Evolutionary conservation across 1,140 invertebrate species (phyloP), one percentile per base, ranked within the genome.

Genomic region (Parapsyche elsis): DNA sequence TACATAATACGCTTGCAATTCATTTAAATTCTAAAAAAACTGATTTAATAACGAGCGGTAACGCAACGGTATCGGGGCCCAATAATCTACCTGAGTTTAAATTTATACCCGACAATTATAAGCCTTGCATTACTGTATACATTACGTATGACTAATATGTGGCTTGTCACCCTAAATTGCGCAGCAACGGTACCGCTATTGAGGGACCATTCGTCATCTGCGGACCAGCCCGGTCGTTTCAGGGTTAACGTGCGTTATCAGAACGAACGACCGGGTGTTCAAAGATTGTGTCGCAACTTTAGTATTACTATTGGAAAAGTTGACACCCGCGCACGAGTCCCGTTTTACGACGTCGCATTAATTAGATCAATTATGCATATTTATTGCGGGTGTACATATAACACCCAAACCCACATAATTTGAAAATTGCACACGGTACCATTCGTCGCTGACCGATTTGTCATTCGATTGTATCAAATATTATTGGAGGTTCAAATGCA

Each of bases 351-450:
- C 75, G 16, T 44, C 19, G 12, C 76, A 59, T 78, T 81, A 81
- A 81, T 81, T 75, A 81, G 74, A 80, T 76, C 19, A 71, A 80
- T 71, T 76, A 71, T 80, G 12, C 30, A 71, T 71, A 80, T 75
- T 80, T 80, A 80, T 53, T 16, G 38, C 67, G 19, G 49, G 49
- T 53, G 21, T 59, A n/a, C n/a, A n/a, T n/a, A 4, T 67, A 7
- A 1, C 61, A 24, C 49, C 49, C 49, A 53, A 53, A 16, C 49
- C 49, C 49, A 53, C 49, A 53, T 38, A 4, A 38, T 53, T 53
- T 5, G 1, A 53, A 14, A 5, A 53, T 12, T 53, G 49, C 49
- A 53, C n/a, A n/a, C 45, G 45, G 12, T 7, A 46, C 45, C 45
- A 7, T 46, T 12, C 45, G 12, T 53, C 12, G 2, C 10, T 53